Base-by-base conservation (phyloP, 1,140 invertebrate genomes). In the silkworm (Bombyx mori) region DNA sequence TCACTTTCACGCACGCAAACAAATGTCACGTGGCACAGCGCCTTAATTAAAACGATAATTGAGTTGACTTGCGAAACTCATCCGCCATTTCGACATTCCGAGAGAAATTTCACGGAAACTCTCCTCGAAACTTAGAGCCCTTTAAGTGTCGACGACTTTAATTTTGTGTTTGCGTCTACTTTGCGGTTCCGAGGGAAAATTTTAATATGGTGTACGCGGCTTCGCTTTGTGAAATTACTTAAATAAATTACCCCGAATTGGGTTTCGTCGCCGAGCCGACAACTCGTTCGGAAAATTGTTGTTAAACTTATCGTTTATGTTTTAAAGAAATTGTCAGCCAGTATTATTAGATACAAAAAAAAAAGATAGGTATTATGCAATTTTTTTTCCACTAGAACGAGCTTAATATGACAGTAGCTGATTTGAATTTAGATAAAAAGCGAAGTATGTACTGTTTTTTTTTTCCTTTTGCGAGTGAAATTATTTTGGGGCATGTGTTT, bases 11-110 rank as follows among this genome's bases (percentile, higher is more conserved):
- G 82, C 79, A 85, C 77, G 83, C 82, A 87, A 87, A 87, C 83
- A 85, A 85, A 86, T 81, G 82, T 83, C 83, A 86, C 83, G 82
- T 86, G 83, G 80, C 76, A 71, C 68, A 68, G 73, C 75, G 83
- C 80, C 80, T 85, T 87, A 85, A 87, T 87, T 87, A 87, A 87
- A 87, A 87, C 82, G 80, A 85, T 87, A 87, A 87, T 87, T 86
- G 83, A 86, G 84, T 85, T 82, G 83, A 86, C 79, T 87, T 84
- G 79, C 72, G 77, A 85, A 85, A 82, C 76, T 83, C 80, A 79
- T 83, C 80, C 82, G 80, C 80, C 77, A 82, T 85, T 86, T 82
- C 82, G 75, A 76, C 82, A 82, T 83, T 79, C 75, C 71, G 69
- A 75, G 76, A 77, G 79, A 82, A 83, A 82, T 79, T 82, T 81